Evolutionary conservation across 2,113 vertebrate genomes (phyloP), one percentile per base, ranked within the genome.

Genomic region (Excalfactoria chinensis): DNA sequence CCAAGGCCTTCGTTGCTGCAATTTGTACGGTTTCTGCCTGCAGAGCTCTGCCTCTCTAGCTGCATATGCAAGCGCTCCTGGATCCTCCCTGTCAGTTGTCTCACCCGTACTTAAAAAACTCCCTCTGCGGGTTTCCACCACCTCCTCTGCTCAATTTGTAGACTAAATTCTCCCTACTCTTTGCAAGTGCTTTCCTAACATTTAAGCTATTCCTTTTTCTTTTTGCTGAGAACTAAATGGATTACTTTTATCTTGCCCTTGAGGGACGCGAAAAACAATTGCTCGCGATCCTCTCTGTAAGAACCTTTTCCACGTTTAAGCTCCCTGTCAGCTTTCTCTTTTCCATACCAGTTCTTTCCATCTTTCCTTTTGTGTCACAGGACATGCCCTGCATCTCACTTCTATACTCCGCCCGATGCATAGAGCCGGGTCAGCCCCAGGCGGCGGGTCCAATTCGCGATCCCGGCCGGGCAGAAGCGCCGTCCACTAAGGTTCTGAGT

Each of bases 231-330:
- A 89, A 79, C 46, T 85, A 96, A 91, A 94, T 48, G 68, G 89
- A 83, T 93, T 89, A 95, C 68, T 95, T 95, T 88, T 83, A 88
- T 77, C 92, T 93, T 63, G 90, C 88, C 79, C 88, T 93, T 91
- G 82, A 88, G 88, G 68, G 85, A 94, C 79, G 46, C 40, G 71
- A 79, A 81, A 91, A 96, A 95, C 92, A 95, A 88, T 78, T 44
- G 66, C 62, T 84, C 72, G 11, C 66, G 78, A 74, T 84, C 88
- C 58, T 71, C 72, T 90, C 71, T 69, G 64, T 71, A 78, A 71
- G 83, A 84, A 88, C 30, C 26, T 55, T 74, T 80, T 74, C 76
- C 53, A 53, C 23, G 30, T 72, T 81, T 80, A 71, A 95, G 66
- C 84, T 91, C 48, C 69, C 69, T 77, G 75, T 71, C 69, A 86